Percentiles rank a stretch among this genome's conserved stretches.
Evolutionary conservation across 2,888 invertebrate species (phyloP).

Genomic region (Octonoba sinensis): DNA sequence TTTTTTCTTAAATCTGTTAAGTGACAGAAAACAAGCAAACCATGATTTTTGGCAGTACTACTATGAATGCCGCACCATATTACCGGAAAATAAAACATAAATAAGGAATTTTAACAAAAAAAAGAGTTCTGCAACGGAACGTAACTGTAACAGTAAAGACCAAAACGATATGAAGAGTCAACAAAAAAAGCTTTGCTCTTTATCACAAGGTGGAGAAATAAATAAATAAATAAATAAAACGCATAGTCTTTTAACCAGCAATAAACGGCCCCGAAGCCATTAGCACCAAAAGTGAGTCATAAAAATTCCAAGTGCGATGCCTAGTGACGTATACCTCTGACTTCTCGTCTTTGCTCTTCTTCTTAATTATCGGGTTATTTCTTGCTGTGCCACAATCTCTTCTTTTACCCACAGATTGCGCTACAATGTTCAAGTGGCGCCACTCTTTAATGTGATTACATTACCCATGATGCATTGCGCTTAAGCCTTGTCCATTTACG

Average conservation of each 20-base stretch:
- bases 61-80: no score
- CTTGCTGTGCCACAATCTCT: conserved; percentile 21
- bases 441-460: conserved; percentile 50
- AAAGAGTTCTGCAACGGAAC: no score
- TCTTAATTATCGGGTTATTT: conserved; percentile 48
- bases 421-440: conserved; percentile 4
- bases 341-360: conserved; percentile 38
- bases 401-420: conserved; percentile 9
- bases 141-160: no score
- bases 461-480: conserved; percentile 49
- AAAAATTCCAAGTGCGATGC: conserved; percentile 49
- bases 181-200: no score
- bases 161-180: no score
- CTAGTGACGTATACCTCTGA: conserved; percentile 45
- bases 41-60: no score
- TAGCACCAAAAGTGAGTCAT: conserved; percentile 59
- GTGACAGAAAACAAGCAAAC: no score
- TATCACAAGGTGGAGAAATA: no score
- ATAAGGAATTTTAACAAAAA: no score
- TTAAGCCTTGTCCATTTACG: conserved; percentile 46
- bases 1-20: no score
- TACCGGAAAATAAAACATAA: no score
- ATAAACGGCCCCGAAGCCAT: conserved; percentile 40
- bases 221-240: no score
- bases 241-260: conserved; percentile 30